A percentile compares a stretch with the other conserved stretches of the same genome.
Conservation (phyloP, 2,797 vertebrate species). For the Margarornis squamiger region DNA sequence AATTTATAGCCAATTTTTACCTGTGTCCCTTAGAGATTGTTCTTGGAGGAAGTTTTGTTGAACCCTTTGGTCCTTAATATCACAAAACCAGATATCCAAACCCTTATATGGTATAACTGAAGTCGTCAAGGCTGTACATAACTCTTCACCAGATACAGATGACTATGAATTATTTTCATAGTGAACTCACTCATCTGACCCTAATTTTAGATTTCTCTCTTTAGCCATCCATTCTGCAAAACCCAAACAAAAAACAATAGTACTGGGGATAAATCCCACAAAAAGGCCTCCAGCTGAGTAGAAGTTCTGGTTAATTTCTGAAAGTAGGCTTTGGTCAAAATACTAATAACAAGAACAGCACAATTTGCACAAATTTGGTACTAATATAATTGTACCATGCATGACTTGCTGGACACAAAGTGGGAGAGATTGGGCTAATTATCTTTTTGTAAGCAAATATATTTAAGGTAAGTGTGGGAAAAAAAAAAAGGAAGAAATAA, state of each 20-base stretch:
- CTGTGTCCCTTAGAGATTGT: neutral
- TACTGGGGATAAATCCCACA: neutral
- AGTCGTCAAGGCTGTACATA: neutral
- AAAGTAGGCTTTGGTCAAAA: constrained; percentile 3
- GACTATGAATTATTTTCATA: neutral
- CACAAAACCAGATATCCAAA: neutral
- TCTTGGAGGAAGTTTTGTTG: neutral
- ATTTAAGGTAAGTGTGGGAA: neutral
- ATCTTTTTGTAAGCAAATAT: neutral
- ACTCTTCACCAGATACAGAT: neutral
- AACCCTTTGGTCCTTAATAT: constrained; percentile 23
- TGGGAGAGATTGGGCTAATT: neutral
- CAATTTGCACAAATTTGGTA: neutral
- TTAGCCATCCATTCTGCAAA: neutral
- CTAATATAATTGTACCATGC: neutral
- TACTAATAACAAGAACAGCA: neutral
- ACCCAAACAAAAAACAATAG: constrained; percentile 7
- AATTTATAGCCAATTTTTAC: neutral
- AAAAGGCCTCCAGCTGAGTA: neutral
- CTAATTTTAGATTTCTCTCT: neutral
- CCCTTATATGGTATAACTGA: neutral
- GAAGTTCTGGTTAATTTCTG: neutral
- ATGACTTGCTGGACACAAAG: neutral
- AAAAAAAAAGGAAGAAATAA: neutral
- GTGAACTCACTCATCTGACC: neutral